Conservation (phyloP, 1,140 invertebrate genomes). For the Drosophila ohnishii region DNA sequence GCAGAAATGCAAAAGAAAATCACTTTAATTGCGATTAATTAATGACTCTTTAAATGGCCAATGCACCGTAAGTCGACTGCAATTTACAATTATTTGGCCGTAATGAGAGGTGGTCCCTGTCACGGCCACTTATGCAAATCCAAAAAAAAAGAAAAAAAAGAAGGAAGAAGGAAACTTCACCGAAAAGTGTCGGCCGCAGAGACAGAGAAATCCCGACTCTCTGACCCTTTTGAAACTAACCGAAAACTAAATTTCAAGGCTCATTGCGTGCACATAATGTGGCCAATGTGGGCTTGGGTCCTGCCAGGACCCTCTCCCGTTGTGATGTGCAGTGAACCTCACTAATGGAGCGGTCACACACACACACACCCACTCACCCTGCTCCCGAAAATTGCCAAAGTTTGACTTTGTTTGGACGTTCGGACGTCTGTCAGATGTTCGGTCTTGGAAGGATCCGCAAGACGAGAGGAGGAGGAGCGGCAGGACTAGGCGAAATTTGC, state of each 20-base stretch:
- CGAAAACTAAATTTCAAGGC: slow-evolving; percentile 82
- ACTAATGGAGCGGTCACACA: slow-evolving; percentile 74
- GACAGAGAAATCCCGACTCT: slow-evolving; percentile 20
- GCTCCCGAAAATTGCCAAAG: slow-evolving; percentile 39
- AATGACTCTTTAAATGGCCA: slow-evolving; percentile 70
- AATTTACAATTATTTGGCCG: slow-evolving; percentile 40
- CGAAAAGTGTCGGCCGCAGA: slow-evolving; percentile 60
- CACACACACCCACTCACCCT: slow-evolving; percentile 26
- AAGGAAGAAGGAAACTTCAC: slow-evolving; percentile 15
- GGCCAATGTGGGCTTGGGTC: slow-evolving; percentile 66
- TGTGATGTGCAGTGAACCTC: slow-evolving; percentile 72
- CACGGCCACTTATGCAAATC: slow-evolving; percentile 54
- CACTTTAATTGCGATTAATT: slow-evolving; percentile 80
- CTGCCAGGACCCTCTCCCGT: slow-evolving; percentile 17
- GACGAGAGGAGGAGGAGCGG: slow-evolving; percentile 10
- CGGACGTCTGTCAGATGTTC: slow-evolving; percentile 63
- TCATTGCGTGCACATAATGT: slow-evolving; percentile 81
- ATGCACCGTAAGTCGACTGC: slow-evolving; percentile 33
- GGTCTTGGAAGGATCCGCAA: slow-evolving; percentile 13
- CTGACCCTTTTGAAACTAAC: slow-evolving; percentile 67
- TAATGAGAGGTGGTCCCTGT: slow-evolving; percentile 48
- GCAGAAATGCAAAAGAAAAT: slow-evolving; percentile 46
- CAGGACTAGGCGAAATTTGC: slow-evolving; percentile 54
- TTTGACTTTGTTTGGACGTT: slow-evolving; percentile 70
- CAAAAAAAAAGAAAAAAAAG: slow-evolving; percentile 14